Evolutionary conservation across 2,113 vertebrate genomes (phyloP), one percentile per base, ranked within the genome.

Genomic region (Syrrhaptes paradoxus): DNA sequence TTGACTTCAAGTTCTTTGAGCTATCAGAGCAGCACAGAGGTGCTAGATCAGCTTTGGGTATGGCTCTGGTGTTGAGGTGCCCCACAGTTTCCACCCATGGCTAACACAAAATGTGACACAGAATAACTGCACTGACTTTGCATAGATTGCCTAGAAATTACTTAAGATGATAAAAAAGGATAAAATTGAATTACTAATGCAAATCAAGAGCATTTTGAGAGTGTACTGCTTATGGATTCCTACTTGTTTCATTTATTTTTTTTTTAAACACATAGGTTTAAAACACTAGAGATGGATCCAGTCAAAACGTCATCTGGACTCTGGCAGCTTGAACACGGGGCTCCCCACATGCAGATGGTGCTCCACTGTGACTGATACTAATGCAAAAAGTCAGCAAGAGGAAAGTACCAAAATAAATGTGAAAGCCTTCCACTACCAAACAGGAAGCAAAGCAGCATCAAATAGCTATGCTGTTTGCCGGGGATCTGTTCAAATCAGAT

Each of bases 1-100:
- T 32, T 1, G 0, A 1, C 57, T 73, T 59, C 0, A 0, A 51
- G 26, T 25, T 45, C 24, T 88, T 25, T 19, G 28, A 92, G 61
- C 72, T 83, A 32, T 7, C n/a, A 31, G 41, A 65, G 31, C 24
- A 43, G 13, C 76, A 22, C 58, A 46, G 13, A 81, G 41, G 49
- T 54, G 36, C 65, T 70, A 62, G 25, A 34, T 46, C 38, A 79
- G 13, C 48, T 86, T 19, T n/a, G 48, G 7, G 14, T 55, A 67
- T 3, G 25, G 28, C 41, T 65, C 34, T 36, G 17, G 13, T 41
- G 36, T 36, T 29, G 41, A 54, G 13, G 5, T 8, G 19, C 10
- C n/a, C 12, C 52, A 68, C 79, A 72, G 52, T 36, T 81, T 90
- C 41, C 51, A 80, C 10, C 20, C 34, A 4, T 49, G 48, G 19